Percentiles rank a stretch among this genome's conserved stretches.
Conservation (phyloP, 2,797 vertebrate species). For the Craterocephalus amniculus region DNA sequence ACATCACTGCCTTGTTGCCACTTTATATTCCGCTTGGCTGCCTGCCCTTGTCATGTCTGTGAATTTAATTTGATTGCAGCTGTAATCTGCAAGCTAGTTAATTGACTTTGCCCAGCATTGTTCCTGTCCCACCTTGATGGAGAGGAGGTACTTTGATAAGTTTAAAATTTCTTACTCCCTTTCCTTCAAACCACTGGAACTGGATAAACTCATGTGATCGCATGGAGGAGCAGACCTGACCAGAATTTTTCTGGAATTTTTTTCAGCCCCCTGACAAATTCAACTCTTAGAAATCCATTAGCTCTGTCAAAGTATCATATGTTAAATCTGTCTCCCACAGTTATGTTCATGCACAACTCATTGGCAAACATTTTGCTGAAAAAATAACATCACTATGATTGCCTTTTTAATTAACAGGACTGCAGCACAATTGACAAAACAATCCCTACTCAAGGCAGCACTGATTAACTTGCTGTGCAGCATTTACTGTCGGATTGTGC, state of each 20-base stretch:
- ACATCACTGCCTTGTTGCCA: conserved; percentile 56
- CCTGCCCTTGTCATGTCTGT: conserved; percentile 64
- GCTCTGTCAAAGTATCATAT: conserved; percentile 21
- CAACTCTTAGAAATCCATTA: conserved; percentile 24
- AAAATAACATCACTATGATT: not conserved
- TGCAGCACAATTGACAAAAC: not conserved
- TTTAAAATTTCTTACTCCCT: conserved; percentile 56
- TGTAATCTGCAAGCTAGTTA: conserved; percentile 80
- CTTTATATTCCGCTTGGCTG: conserved; percentile 73
- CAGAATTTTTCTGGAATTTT: no score
- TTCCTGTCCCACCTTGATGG: conserved; percentile 61
- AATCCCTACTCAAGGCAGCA: not conserved
- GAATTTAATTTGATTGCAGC: conserved; percentile 82
- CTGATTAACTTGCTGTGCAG: conserved; percentile 5
- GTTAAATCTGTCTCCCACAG: conserved; percentile 30
- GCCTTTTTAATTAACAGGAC: conserved; percentile 9
- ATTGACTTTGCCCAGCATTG: conserved; percentile 81
- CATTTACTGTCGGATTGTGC: not conserved
- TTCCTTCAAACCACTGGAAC: conserved; percentile 14
- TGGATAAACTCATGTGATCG: conserved; percentile 6
- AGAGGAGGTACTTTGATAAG: conserved; percentile 63
- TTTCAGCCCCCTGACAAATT: conserved; percentile 25
- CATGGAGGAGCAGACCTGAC: conserved; percentile 32
- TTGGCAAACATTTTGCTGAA: conserved; percentile 3
- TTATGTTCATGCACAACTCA: not conserved